Percentiles rank a stretch among this genome's conserved stretches.
phyloP scores from a whole-genome alignment of 2,113 vertebrate genomes.

The Mellivora capensis region DNA sequence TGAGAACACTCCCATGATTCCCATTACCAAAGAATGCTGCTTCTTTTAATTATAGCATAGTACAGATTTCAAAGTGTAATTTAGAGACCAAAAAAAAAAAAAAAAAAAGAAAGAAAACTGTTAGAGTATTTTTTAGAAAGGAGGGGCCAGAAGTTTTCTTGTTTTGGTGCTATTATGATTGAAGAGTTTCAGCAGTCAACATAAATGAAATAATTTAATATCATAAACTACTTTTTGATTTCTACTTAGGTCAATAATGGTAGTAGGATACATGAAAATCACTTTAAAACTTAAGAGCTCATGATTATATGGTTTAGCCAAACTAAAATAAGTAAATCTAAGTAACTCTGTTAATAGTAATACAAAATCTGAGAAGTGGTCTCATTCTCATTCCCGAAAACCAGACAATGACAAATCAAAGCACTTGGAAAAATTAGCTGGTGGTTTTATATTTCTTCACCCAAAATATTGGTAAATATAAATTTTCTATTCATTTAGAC shows the following conservation, averaged over 20 bases:
- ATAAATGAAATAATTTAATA: neutral
- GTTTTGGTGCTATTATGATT: neutral
- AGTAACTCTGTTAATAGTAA: neutral
- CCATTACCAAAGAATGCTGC: constrained; percentile 11
- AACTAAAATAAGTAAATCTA: neutral
- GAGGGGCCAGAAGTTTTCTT: neutral
- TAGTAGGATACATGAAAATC: neutral
- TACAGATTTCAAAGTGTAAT: constrained; percentile 43
- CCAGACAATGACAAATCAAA: neutral
- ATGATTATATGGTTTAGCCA: neutral
- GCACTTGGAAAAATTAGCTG: neutral
- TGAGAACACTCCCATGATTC: constrained; percentile 49
- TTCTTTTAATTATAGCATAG: constrained; percentile 64
- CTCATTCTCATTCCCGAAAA: neutral
- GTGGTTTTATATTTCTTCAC: neutral
- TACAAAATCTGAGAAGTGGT: neutral
- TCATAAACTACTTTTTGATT: neutral
- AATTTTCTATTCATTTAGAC: neutral
- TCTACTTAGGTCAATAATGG: neutral
- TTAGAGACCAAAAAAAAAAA: constrained; percentile 32
- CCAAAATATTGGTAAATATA: neutral
- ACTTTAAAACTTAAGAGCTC: neutral
- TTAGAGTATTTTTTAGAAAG: neutral
- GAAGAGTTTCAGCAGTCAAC: neutral
- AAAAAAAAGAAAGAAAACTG: neutral